Conservation (phyloP, 1,140 invertebrate species). For the Spodoptera litura region DNA sequence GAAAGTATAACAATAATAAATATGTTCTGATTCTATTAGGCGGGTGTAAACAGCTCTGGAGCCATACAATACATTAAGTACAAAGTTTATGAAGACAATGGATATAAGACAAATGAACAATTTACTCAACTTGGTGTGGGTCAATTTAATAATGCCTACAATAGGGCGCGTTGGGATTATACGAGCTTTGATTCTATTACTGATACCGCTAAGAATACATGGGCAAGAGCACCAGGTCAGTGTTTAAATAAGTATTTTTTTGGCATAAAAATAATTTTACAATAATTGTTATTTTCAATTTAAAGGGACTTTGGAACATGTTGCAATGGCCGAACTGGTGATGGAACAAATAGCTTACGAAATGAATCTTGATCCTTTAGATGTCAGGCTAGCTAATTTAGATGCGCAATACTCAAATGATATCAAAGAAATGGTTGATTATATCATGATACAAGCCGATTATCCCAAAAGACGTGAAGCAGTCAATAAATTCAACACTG, state of each 20-base stretch:
- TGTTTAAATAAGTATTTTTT: not conserved
- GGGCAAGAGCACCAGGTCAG: slow-evolving; percentile 79
- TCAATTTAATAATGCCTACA: slow-evolving; percentile 54
- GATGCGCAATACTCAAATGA: slow-evolving; percentile 70
- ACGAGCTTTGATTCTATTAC: slow-evolving; percentile 63
- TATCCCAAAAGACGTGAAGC: slow-evolving; percentile 39
- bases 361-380: slow-evolving; percentile 89
- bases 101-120: slow-evolving; percentile 86
- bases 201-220: slow-evolving; percentile 81
- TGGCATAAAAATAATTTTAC: not conserved
- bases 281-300: not conserved
- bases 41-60: slow-evolving; percentile 87
- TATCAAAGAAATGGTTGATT: slow-evolving; percentile 53
- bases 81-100: slow-evolving; percentile 87
- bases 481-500: slow-evolving; percentile 40
- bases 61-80: slow-evolving; percentile 87
- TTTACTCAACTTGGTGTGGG: slow-evolving; percentile 28
- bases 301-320: slow-evolving; percentile 88
- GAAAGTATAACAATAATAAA: not conserved
- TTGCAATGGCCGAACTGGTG: slow-evolving; percentile 90
- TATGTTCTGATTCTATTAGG: slow-evolving; percentile 47
- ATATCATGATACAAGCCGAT: slow-evolving; percentile 6
- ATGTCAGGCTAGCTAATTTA: slow-evolving; percentile 89
- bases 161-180: slow-evolving; percentile 51
- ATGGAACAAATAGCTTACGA: slow-evolving; percentile 93